Evolutionary conservation across 1,140 invertebrate genomes (phyloP), one percentile per base, ranked within the genome.

Genomic region (Wiebesia pumilae): DNA sequence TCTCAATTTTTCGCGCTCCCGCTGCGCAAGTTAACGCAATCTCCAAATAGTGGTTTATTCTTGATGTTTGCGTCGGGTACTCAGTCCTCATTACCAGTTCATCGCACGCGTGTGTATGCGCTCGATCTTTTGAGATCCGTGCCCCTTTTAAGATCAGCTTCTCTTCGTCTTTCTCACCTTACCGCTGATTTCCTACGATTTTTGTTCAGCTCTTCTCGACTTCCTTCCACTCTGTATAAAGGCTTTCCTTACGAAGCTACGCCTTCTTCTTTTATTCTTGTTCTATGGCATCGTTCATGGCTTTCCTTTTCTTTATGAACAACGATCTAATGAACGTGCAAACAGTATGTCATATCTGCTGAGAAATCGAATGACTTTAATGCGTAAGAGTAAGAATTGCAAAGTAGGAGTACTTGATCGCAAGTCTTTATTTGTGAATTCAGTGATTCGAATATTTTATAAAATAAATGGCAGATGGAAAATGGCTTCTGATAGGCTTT

Each of bases 51-150:
- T 21, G 19, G 51, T 16, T 54, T 54, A 54, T 54, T 54, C 51
- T 21, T 47, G 16, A 4, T 21, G n/a, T 21, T 30, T 67, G 40
- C 62, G 19, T 58, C 43, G 47, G 35, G 30, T 16, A 75, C 51
- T 84, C 71, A 65, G 71, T 4, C 75, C 83, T 84, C 83, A 79
- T 79, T 84, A 84, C 43, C 83, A 79, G 83, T 79, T 83, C 43
- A 38, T 62, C 16, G 38, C 35, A 12, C 65, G 58, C n/a, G 2
- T 24, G 33, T 73, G 1, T 35, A 38, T 27, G 10, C 19, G 30
- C 35, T 65, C 16, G n/a, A 9, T 40, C 27, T 65, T 2, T 51
- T 6, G 7, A 24, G n/a, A 38, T 21, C 24, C 0, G 9, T 43
- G 19, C 19, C 21, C 21, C 12, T 47, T 47, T 12, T 47, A 4